Evolutionary conservation across 2,797 vertebrate species (phyloP), one percentile per base, ranked within the genome.

Genomic region (Tokudaia muenninki): DNA sequence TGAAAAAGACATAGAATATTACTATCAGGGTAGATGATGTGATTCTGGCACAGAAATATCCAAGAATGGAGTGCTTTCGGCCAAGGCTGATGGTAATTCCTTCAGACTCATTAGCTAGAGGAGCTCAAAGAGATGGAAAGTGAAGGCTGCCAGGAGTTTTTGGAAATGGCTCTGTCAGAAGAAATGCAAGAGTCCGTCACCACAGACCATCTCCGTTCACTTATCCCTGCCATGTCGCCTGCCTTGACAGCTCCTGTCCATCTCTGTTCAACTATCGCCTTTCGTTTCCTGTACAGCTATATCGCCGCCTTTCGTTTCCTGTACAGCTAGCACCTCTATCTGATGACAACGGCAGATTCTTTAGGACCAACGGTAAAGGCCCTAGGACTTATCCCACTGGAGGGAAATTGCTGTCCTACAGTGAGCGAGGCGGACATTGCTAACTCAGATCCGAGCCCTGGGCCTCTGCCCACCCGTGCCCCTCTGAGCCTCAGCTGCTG

Each of bases 261-360:
- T 29, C 29, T 19, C 10, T 24, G 31, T 65, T 75, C 63, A 47
- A n/a, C 21, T 6, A 4, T 13, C 11, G 57, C 3, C 5, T 0
- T 80, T 61, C 41, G 3, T 8, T 41, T 24, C 7, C 0, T 41
- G 41, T 41, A 41, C 41, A 41, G 41, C 41, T 41, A 41, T 41
- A 41, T 41, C 41, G 41, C 41, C 11, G 57, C 3, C 5, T 0
- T 80, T 61, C 41, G 3, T 8, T 41, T 24, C 7, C 0, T 5
- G 24, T 6, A 57, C 24, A 19, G 44, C 34, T 44, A 26, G 14
- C 24, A 41, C 41, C 41, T 70, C 63, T 10, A 9, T 26, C 26
- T 26, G 59, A 37, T 37, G 21, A 50, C 26, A 72, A n/a, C 0
- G 74, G 59, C 70, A 83, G 67, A 59, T 80, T 21, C 47, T 63